Evolutionary conservation across 2,797 vertebrate species (phyloP).

Genomic region (Pelobates cultripes): DNA sequence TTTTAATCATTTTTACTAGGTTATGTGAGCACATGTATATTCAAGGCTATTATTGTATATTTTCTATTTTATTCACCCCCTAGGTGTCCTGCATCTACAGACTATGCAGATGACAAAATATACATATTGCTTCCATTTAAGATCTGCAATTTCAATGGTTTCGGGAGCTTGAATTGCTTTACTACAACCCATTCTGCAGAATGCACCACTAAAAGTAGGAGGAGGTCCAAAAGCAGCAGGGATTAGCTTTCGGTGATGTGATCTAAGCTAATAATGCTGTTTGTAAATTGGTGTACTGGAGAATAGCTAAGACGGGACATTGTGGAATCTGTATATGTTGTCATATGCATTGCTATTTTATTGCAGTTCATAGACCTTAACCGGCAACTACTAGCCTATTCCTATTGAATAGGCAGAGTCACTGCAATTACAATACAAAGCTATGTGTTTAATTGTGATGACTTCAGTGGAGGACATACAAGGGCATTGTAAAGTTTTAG

Average conservation of each 20-base stretch:
- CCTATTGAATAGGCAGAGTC: background rate
- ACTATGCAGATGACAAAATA: background rate
- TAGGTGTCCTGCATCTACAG: background rate
- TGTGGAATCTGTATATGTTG: background rate
- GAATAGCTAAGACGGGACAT: background rate
- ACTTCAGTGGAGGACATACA: too few relatives aligned
- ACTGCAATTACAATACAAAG: too few relatives aligned
- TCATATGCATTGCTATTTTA: background rate
- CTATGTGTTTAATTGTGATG: too few relatives aligned
- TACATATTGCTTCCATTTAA: too few relatives aligned
- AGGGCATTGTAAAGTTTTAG: too few relatives aligned
- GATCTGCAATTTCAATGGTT: background rate
- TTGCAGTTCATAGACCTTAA: background rate
- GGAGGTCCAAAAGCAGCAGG: slow-evolving; percentile 6
- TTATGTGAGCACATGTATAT: too few relatives aligned
- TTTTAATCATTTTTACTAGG: too few relatives aligned
- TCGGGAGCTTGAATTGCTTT: background rate
- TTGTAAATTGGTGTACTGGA: background rate
- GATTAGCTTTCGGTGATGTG: background rate
- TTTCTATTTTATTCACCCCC: too few relatives aligned
- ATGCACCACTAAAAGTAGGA: background rate
- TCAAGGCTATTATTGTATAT: too few relatives aligned
- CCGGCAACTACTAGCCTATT: background rate
- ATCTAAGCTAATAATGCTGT: background rate
- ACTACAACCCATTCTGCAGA: background rate